Percentiles rank a stretch among this genome's conserved stretches.
These are phyloP conservation scores for Chelonus insularis DNA, from an alignment of 1,140 invertebrate genomes.

Conservation along the genomic window DNA sequence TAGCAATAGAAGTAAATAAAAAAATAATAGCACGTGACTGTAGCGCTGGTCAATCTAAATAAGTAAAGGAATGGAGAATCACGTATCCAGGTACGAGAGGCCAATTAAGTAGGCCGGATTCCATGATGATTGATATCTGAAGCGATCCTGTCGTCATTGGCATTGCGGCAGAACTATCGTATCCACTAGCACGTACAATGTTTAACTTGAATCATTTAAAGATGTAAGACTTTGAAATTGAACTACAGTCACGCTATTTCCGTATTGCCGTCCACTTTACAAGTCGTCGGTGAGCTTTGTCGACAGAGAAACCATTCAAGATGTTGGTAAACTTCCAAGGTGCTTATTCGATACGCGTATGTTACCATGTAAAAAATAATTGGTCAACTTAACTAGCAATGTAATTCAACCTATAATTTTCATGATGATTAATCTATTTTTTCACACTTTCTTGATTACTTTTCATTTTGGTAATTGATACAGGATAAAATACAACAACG, in stretches of 20 bases:
- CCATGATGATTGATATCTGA: slow-evolving; percentile 38
- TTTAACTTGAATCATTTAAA: slow-evolving; percentile 36
- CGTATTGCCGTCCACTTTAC: slow-evolving; percentile 21
- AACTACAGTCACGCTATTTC: slow-evolving; percentile 33
- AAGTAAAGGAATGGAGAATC: slow-evolving; percentile 6
- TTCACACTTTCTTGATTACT: no score
- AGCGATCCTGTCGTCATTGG: slow-evolving; percentile 16
- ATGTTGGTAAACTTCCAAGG: slow-evolving; percentile 17
- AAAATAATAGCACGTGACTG: neutral
- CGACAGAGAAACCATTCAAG: slow-evolving; percentile 11
- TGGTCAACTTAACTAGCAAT: neutral
- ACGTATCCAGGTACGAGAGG: slow-evolving; percentile 33
- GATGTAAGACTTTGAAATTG: slow-evolving; percentile 28
- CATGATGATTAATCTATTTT: no score
- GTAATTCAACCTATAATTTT: no score
- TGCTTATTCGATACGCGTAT: slow-evolving; percentile 29
- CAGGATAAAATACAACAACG: no score
- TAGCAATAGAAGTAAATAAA: no score
- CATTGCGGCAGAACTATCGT: slow-evolving; percentile 1
- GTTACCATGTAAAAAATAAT: neutral
- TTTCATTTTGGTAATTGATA: no score
- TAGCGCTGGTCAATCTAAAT: slow-evolving; percentile 1
- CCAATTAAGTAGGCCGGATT: slow-evolving; percentile 38
- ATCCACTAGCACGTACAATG: slow-evolving; percentile 30
- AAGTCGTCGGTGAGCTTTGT: slow-evolving; percentile 13